Evolutionary conservation across 2,797 vertebrate species (phyloP), one percentile per base, ranked within the genome.

Genomic region (Tarsius wallacei): DNA sequence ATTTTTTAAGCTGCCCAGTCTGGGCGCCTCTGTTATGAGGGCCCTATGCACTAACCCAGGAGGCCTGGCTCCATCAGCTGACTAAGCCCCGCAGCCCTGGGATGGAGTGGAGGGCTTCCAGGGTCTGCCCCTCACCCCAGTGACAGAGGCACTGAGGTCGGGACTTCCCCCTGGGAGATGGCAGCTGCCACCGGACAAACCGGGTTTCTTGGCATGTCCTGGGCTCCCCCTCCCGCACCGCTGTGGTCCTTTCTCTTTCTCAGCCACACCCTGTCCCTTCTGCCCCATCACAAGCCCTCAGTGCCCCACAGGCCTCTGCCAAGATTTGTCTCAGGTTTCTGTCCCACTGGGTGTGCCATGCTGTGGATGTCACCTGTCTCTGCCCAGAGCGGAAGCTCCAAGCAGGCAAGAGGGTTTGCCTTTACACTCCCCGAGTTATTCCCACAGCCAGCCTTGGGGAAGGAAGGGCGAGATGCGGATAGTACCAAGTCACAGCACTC

Each of bases 401-500:
- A 1, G 31, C 15, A 49, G 22, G 36, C 19, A 11, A 15, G 7
- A 1, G 16, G 36, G 74, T 1, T 14, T 24, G 4, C 31, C 7
- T 0, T 14, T 1, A 36, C 4, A 5, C 6, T 13, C 33, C 5
- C 2, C 7, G 10, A 4, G 16, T 36, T 1, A 22, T 12, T 31
- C 42, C 55, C 59, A 21, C 3, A 0, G 10, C 16, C 47, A 1
- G 22, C 24, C 61, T 66, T n/a, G 5, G 53, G 7, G 77, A 17
- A 28, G 16, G 42, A 49, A 47, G 10, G 57, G 19, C 7, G 31
- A 14, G 59, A 33, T 5, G 51, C 1, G 68, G 55, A 22, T 19
- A 2, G 4, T 0, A 7, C 53, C 33, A 42, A 6, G 55, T 28
- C 11, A 28, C 4, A 17, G 22, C 78, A 42, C 42, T 21, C 57